Base-by-base conservation (phyloP, 92 coral and sea anemone species). In the Actinernus sp. region DNA sequence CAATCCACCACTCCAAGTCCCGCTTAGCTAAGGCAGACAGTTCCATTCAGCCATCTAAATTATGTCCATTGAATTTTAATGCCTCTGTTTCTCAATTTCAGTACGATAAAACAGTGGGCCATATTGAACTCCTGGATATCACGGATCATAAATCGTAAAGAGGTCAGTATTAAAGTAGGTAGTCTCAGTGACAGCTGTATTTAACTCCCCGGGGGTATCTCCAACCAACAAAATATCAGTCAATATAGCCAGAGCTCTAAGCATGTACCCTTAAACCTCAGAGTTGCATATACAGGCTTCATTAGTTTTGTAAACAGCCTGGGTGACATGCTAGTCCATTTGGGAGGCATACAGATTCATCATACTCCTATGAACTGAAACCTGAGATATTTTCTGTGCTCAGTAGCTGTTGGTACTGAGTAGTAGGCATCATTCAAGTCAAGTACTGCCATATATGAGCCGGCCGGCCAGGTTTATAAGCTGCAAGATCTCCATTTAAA, bases 361-460 rank as follows among this genome's bases (percentile, higher is more conserved):
- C 76, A 68, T 23, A 17, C 9, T 1, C 49, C 61, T 48, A 26
- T 76, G 51, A 71, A 83, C 11, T 58, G 14, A 62, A 67, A 76
- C 41, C 78, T 75, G 19, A 67, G 79, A 34, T 55, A 83, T 46
- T 65, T 65, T 55, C 71, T 31, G 57, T 83, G 61, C 6, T 82
- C 68, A 20, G 31, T 23, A 18, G 63, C 75, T 20, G 74, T 65
- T 8, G 83, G 79, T 28, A 83, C 90, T 49, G 89, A 67, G 40
- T 65, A 76, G 46, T 50, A 74, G 7, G 88, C 88, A 63, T 81
- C 82, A 31, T 41, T 37, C 26, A 81, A 49, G 26, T 81, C 88
- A 11, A 81, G 55, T 1, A 69, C 76, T 5, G 88, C 81, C 81
- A 72, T 81, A 40, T 24, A 63, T 36, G 41, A 36, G 30, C 59